Evolutionary conservation across 2,113 vertebrate species (phyloP).

Genomic region (Ochotona curzoniae): DNA sequence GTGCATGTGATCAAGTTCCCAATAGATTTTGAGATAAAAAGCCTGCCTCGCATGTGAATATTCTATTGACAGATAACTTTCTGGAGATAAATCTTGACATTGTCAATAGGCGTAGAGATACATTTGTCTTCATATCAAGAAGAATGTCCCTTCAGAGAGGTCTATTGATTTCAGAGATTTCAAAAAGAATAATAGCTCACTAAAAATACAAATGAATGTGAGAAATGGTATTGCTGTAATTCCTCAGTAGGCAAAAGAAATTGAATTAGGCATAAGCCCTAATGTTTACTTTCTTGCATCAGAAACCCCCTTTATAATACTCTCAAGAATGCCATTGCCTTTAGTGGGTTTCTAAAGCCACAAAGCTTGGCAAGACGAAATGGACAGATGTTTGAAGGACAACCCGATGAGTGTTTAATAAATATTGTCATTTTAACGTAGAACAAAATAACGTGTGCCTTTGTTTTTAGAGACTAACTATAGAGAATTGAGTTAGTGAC

Average conservation of each 20-base stretch:
- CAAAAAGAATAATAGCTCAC: slow-evolving; percentile 63
- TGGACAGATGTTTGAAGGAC: neutral
- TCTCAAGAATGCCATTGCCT: neutral
- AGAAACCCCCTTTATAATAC: neutral
- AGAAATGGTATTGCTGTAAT: slow-evolving; percentile 55
- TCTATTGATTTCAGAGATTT: slow-evolving; percentile 76
- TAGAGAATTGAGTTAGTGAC: neutral
- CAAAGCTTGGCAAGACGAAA: neutral
- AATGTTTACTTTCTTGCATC: neutral
- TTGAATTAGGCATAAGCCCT: slow-evolving; percentile 46
- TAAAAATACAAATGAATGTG: slow-evolving; percentile 59
- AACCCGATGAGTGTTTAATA: too few relatives aligned
- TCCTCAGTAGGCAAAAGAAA: slow-evolving; percentile 68
- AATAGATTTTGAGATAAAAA: slow-evolving; percentile 54
- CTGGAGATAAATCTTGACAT: slow-evolving; percentile 68
- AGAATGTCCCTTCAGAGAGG: slow-evolving; percentile 67
- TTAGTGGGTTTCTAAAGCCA: too few relatives aligned
- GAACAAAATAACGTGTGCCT: neutral
- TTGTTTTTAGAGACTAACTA: neutral
- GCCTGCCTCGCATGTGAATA: slow-evolving; percentile 43
- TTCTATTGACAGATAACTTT: slow-evolving; percentile 64
- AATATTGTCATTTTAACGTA: neutral
- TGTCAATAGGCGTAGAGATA: slow-evolving; percentile 49
- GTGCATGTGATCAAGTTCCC: slow-evolving; percentile 37
- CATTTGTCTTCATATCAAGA: slow-evolving; percentile 75